Base-by-base conservation (phyloP, 2,797 vertebrate species). In the Gymnodraco acuticeps region DNA sequence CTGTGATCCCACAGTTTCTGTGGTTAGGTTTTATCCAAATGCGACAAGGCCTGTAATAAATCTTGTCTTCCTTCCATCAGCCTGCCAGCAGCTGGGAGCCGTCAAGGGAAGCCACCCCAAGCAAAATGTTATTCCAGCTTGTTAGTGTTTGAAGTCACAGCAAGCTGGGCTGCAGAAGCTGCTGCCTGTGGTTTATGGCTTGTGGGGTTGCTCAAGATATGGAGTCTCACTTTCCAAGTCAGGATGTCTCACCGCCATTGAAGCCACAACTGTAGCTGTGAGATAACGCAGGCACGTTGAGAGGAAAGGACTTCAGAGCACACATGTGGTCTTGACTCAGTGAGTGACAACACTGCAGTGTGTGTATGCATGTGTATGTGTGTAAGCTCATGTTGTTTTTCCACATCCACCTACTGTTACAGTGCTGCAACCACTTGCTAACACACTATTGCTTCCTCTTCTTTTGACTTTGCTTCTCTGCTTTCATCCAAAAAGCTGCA, bases 91-190 rank as follows among this genome's bases (percentile, higher is more conserved):
- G 93, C 90, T 93, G 93, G 89, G 90, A 93, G 91, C 89, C 83
- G 89, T 94, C 91, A 92, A 92, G 92, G 91, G 90, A 93, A 93
- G 92, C 87, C 93, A 94, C 93, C 93, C 94, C 91, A 95, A 95
- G 94, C 94, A 92, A 95, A 95, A 95, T 95, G 94, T 95, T 95
- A 95, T 95, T 95, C 93, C 94, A 95, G 93, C 94, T 95, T 94
- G 94, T 95, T 95, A 94, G 94, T 83, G 92, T 95, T 95, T 95
- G 94, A 95, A 94, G 94, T 95, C 87, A 56, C 81, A 87, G 90
- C 81, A 78, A 88, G 90, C 86, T 80, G 90, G 89, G 87, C 91
- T 94, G 92, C 93, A 92, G 90, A 92, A 86, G 91, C 90, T 88
- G 92, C 90, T 88, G 93, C 91, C 88, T 95, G 94, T 77, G 93